Evolutionary conservation across 2,113 vertebrate genomes (phyloP), one percentile per base, ranked within the genome.

Genomic region (Nipponia nippon): DNA sequence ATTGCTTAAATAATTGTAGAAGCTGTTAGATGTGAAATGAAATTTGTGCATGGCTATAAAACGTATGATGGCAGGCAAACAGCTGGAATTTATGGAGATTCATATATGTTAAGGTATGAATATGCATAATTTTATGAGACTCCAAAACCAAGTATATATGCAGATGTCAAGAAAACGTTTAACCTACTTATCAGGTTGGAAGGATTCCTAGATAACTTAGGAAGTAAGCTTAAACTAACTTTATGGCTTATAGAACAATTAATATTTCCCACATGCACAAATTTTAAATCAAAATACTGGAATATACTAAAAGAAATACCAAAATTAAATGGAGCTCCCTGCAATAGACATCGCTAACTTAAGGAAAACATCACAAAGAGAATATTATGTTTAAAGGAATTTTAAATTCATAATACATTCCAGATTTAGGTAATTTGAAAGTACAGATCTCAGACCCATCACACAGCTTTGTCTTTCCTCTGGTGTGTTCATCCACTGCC

Each of bases 41-140:
- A 61, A 80, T 94, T 87, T 95, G 36, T 86, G 19, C 16, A 66
- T 66, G 26, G 49, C 42, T 49, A 65, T 90, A 88, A 85, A 93
- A 77, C 0, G 1, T 40, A 75, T 44, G 36, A 66, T 76, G 67
- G 8, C 47, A 79, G 29, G 27, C 9, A 88, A 87, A 87, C 44
- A 95, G 11, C 66, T 94, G 71, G 46, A 87, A 83, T 96, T 78
- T 89, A 61, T 87, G 42, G 58, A 70, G 56, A 63, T 90, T 94
- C 13, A 30, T 95, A 59, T 73, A 63, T 5, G 6, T 52, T 90
- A 52, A 94, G 16, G 8, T 73, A 71, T 75, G 62, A 90, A 81
- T 65, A 52, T 66, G 36, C 29, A 85, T 70, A 21, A 56, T 92
- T 87, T 94, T 83, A 75, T 61, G 22, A 77, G 17, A 83, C 71